Base-by-base conservation (phyloP, 2,888 invertebrate genomes). In the Trachelus tabidus region DNA sequence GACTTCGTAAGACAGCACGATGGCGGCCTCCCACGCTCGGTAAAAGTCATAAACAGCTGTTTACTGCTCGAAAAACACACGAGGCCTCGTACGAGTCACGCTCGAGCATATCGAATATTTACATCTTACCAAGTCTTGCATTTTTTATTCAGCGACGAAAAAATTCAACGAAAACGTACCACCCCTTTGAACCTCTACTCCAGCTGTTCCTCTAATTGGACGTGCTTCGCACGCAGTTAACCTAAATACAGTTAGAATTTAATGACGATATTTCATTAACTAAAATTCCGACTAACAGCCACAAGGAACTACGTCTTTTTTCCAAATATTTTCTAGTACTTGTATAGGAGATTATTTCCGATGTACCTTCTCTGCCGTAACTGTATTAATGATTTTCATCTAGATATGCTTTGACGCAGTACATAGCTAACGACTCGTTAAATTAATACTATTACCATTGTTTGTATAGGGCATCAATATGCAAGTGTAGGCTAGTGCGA, bases 21-120 rank as follows among this genome's bases (percentile, higher is more conserved):
- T 69, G 77, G 73, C 80, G 74, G 76, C 85, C 84, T 87, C 88
- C 85, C 86, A 87, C 86, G 88, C 84, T 87, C 81, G 80, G 81
- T 83, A 85, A 84, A 85, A 87, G 86, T 86, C 82, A 83, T 76
- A 23, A 78, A 79, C 86, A 85, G 84, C 85, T 86, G 87, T 81
- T 80, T 81, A 76, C 81, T 56, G 2, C 56, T 56, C 23, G 56
- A 56, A 56, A 56, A 56, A 56, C 56, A 23, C 56, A 56, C 15
- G 15, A 40, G 40, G 15, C 6, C 40, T 6, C 15, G 15, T 40
- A 40, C 40, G 23, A 56, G 23, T 56, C 3, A 15, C 9, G 56
- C 56, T 56, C 15, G 23, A 56, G 56, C 23, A 23, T 56, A 56
- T 56, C 15, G 23, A 35, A 74, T 79, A 81, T 76, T 80, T 80